A percentile compares a stretch with the other conserved stretches of the same genome.
Conservation (phyloP, 2,888 invertebrate species). For the Meta bourneti region DNA sequence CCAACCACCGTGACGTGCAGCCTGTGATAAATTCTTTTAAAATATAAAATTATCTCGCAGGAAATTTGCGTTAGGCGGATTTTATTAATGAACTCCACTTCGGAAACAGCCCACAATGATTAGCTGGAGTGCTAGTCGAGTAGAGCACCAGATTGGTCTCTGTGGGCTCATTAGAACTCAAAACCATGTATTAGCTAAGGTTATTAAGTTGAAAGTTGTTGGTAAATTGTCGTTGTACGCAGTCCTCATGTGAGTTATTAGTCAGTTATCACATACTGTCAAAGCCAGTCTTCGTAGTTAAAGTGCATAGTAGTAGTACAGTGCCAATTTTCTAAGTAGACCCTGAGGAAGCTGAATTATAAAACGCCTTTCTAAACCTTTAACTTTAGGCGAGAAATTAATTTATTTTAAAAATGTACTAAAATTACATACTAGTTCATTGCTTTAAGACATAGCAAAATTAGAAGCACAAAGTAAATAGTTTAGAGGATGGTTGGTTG, state of each 20-base stretch:
- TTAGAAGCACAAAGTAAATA: no score
- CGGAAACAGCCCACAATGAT: background rate
- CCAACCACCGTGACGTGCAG: background rate
- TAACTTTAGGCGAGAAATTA: no score
- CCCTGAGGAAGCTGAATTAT: no score
- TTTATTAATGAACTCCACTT: background rate
- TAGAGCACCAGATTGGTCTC: background rate
- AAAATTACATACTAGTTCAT: no score
- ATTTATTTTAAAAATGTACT: no score
- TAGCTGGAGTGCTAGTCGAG: background rate
- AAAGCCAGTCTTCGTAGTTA: background rate
- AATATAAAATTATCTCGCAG: background rate
- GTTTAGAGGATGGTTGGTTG: no score
- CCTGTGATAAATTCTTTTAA: conserved; percentile 2
- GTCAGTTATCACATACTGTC: background rate
- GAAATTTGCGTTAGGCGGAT: background rate
- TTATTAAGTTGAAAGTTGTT: background rate
- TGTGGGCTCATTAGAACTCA: background rate
- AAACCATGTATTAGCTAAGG: background rate
- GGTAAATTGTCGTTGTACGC: background rate
- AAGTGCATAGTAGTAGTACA: no score
- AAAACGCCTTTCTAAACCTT: no score
- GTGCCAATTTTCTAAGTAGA: no score
- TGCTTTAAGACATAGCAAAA: no score
- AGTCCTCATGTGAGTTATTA: background rate